These are phyloP conservation scores for Himantopus leucocephalus DNA, from an alignment of 2,113 vertebrate genomes.

Conservation along the genomic window DNA sequence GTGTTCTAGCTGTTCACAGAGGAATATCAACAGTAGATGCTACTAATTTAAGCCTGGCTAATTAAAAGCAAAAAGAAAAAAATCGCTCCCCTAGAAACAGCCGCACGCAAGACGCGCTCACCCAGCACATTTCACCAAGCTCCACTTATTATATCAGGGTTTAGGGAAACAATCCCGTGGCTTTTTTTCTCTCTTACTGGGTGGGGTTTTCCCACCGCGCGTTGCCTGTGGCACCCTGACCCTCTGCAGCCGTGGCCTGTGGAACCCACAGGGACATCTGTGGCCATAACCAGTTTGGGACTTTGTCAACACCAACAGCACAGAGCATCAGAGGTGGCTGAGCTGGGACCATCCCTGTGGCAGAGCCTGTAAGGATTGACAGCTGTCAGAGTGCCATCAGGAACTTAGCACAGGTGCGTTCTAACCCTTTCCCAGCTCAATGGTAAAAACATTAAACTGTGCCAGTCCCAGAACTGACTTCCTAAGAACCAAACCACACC, in stretches of 20 bases:
- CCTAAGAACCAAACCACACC: background rate
- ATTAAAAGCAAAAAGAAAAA: slow-evolving; percentile 61
- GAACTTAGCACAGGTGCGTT: background rate
- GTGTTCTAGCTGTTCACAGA: slow-evolving; percentile 51
- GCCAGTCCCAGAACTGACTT: background rate
- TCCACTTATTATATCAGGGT: background rate
- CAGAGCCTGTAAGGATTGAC: background rate
- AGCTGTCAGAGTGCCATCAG: background rate
- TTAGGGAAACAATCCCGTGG: background rate
- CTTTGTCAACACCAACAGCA: fast-evolving
- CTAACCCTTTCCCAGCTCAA: background rate
- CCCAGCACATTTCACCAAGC: background rate
- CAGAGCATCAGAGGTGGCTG: background rate
- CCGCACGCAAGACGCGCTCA: background rate
- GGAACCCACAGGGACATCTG: background rate
- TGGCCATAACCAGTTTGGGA: background rate
- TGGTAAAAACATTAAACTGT: background rate
- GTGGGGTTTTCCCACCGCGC: background rate
- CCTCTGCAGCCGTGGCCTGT: background rate
- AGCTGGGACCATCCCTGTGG: background rate
- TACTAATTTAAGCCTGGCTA: slow-evolving; percentile 75
- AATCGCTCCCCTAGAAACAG: slow-evolving; percentile 54
- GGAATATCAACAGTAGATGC: slow-evolving; percentile 70
- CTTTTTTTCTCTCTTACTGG: background rate
- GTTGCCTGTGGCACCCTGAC: background rate